Base-by-base conservation (phyloP, 2,888 invertebrate genomes). In the Meliscaeva auricollis region DNA sequence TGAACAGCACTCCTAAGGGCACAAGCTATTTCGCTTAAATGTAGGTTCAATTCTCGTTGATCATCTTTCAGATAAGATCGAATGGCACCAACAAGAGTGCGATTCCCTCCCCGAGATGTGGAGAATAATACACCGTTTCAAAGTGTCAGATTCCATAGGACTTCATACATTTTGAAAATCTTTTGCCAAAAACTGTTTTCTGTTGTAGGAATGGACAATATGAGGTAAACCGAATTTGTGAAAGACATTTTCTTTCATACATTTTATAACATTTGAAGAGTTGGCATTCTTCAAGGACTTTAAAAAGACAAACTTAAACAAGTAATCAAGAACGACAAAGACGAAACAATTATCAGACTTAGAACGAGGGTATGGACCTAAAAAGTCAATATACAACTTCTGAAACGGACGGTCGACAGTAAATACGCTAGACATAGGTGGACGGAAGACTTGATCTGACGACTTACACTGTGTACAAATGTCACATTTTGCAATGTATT, bases 41-140 rank as follows among this genome's bases (percentile, higher is more conserved):
- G 73, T 0, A 74, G 4, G 30, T 87, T 82, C 87, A 87, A 85
- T 5, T 87, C 73, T 8, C 79, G 9, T n/a, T 87, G 87, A 41
- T 87, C 77, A 0, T 76, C 46, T 6, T 87, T 30, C 0, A 87
- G 8, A 17, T 87, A 83, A 0, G 85, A 58, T 4, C 80, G 46
- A 2, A 91, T 88, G 58, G 89, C 89, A 0, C 89, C 89, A 5
- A 89, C 87, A 0, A 90, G 60, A 0, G 89, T 88, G 17, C 89
- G 77, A 68, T 91, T 91, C 0, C 89, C 87, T 0, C 89, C 73
- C 70, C 91, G 91, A 0, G 89, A 89, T 62, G 62, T 0, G 66
- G 66, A 13, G 66, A 11, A n/a, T 66, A 66, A 32, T 50, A 32
- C 7, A 46, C 56, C 0, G 87, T 90, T 60, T 82, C 88, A 0